Percentiles rank a stretch among this genome's conserved stretches.
phyloP scores from a whole-genome alignment of 1,140 invertebrate species.

The Drosophila aff. region DNA sequence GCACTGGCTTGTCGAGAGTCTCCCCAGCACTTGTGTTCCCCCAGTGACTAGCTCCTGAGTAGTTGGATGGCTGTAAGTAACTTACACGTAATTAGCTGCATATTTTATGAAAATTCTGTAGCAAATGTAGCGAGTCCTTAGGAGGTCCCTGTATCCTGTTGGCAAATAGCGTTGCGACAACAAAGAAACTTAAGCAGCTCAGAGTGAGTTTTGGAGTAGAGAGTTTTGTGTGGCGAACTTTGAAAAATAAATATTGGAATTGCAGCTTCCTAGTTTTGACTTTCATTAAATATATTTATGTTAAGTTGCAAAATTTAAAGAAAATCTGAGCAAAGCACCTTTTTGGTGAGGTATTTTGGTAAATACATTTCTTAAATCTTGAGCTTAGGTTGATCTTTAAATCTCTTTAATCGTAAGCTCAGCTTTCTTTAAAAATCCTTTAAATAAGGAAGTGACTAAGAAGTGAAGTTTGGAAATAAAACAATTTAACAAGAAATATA shows the following conservation, averaged over 20 bases:
- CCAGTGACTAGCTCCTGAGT: conserved; percentile 9
- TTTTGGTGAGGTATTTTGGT: background rate
- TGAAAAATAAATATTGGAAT: conserved; percentile 27
- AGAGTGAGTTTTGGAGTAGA: background rate
- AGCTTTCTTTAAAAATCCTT: background rate
- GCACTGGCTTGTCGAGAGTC: conserved; percentile 38
- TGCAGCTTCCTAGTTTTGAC: conserved; percentile 7
- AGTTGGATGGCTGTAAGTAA: conserved; percentile 53
- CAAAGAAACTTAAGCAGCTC: conserved; percentile 26
- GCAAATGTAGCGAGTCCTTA: conserved; percentile 7
- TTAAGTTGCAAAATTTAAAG: background rate
- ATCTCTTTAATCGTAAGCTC: no score
- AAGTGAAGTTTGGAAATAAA: background rate
- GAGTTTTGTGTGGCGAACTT: conserved; percentile 6
- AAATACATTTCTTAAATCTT: background rate
- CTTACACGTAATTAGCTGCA: conserved; percentile 78
- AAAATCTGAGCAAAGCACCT: background rate
- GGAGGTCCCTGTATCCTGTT: conserved; percentile 8
- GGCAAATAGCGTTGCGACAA: conserved; percentile 38
- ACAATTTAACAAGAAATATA: background rate
- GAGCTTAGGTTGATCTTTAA: background rate
- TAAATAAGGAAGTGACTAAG: background rate
- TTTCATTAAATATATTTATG: background rate
- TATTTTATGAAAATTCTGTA: conserved; percentile 69
- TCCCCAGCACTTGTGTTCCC: background rate